Evolutionary conservation across 2,888 invertebrate species (phyloP).

Genomic region (Trissonchulus sp.): DNA sequence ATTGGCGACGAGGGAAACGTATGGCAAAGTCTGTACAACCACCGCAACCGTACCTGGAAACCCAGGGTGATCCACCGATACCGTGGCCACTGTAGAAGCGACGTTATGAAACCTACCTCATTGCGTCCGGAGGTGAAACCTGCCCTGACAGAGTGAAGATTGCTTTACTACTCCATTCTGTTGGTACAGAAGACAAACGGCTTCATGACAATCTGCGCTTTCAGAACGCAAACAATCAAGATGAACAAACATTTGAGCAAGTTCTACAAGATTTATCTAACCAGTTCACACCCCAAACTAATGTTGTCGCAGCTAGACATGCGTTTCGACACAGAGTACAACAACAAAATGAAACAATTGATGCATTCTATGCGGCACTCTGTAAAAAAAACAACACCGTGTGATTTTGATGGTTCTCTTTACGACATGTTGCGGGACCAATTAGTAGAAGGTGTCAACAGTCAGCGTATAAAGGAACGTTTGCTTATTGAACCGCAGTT

Average conservation of each 20-base stretch:
- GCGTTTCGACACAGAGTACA: neutral
- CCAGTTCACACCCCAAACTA: neutral
- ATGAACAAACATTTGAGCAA: neutral
- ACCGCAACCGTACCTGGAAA: neutral
- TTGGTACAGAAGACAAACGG: neutral
- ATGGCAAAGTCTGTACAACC: neutral
- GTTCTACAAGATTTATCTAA: neutral
- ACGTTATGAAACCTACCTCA: neutral
- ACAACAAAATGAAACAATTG: neutral
- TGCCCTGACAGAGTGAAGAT: neutral
- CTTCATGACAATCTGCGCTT: neutral
- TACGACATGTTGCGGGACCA: neutral
- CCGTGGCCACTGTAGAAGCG: neutral
- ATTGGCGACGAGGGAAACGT: slow-evolving; percentile 2
- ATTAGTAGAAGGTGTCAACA: neutral
- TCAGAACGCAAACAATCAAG: neutral
- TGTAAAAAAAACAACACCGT: neutral
- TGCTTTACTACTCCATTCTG: neutral
- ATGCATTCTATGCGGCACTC: neutral
- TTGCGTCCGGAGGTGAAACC: neutral
- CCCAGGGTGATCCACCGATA: neutral
- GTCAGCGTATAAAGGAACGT: neutral
- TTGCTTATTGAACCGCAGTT: neutral
- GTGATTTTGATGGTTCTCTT: neutral
- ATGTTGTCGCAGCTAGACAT: neutral